A percentile compares a stretch with the other conserved stretches of the same genome.
phyloP scores from a whole-genome alignment of 35 echinoderm and acorn worm species.

The Acanthaster planci region DNA sequence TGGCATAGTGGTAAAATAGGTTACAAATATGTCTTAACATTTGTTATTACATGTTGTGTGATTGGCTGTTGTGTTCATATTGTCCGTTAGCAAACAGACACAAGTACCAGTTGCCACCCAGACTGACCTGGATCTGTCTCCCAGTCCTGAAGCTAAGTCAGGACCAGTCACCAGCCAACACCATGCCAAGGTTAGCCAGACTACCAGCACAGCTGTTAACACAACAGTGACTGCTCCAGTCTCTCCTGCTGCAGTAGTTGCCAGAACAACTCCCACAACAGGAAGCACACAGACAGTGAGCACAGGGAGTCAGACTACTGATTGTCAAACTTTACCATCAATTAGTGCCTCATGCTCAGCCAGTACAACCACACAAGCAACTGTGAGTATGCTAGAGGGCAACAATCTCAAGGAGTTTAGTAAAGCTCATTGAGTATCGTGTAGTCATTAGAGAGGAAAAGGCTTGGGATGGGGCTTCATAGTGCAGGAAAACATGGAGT shows the following conservation, averaged over 20 bases:
- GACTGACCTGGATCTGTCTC: conserved; percentile 64
- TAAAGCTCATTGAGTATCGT: too few species aligned
- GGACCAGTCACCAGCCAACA: conserved; percentile 32
- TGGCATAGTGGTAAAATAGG: too few species aligned
- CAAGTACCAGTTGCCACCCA: conserved; percentile 59
- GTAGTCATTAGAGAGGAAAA: too few species aligned
- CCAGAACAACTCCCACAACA: conserved; percentile 22
- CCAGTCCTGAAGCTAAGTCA: neutral
- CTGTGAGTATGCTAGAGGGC: conserved; percentile 2
- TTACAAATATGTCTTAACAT: too few species aligned
- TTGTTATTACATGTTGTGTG: too few species aligned
- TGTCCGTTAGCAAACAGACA: conserved; percentile 41
- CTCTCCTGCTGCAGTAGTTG: conserved; percentile 61
- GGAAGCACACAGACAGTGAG: conserved; percentile 28
- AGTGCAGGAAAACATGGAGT: too few species aligned
- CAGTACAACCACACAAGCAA: conserved; percentile 24
- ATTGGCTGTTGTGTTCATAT: neutral
- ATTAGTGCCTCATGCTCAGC: conserved; percentile 8
- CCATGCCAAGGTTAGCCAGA: conserved; percentile 27
- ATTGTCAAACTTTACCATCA: neutral
- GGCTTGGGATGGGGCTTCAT: too few species aligned
- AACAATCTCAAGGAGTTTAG: too few species aligned
- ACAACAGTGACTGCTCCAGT: conserved; percentile 47
- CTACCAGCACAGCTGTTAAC: conserved; percentile 29
- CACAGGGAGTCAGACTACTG: conserved; percentile 33